Evolutionary conservation across 1,140 invertebrate species (phyloP).

Genomic region (Formica exsecta): DNA sequence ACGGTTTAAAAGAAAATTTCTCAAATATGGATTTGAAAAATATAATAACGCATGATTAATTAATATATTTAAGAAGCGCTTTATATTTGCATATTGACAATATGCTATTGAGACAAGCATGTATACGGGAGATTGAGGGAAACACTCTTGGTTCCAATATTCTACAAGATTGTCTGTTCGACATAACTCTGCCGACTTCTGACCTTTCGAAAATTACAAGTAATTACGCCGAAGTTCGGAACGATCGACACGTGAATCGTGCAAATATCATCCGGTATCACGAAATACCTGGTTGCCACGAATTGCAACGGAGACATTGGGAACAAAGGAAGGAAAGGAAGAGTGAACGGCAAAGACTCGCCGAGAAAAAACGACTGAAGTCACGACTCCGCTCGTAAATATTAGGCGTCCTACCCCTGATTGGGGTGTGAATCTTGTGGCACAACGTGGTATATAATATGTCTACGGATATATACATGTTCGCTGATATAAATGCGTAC

Average conservation of each 20-base stretch:
- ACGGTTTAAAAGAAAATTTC: too few relatives aligned
- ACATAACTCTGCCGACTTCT: constrained; percentile 3
- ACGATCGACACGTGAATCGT: constrained; percentile 74
- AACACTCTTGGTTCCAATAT: constrained; percentile 16
- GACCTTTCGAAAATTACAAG: constrained; percentile 64
- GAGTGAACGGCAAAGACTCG: constrained; percentile 49
- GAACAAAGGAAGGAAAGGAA: constrained; percentile 4
- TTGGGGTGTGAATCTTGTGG: constrained; percentile 75
- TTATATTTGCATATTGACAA: constrained; percentile 24
- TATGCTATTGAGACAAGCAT: not conserved
- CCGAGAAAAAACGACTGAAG: constrained; percentile 70
- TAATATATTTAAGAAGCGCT: not conserved
- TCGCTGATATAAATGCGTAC: constrained; percentile 4
- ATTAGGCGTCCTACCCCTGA: constrained; percentile 74
- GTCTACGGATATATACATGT: constrained; percentile 53
- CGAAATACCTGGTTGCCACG: constrained; percentile 67
- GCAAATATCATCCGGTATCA: constrained; percentile 63
- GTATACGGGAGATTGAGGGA: not conserved
- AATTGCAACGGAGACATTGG: constrained; percentile 54
- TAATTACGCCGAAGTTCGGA: constrained; percentile 50
- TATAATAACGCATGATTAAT: not conserved
- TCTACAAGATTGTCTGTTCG: constrained; percentile 33
- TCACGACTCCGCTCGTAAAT: constrained; percentile 74
- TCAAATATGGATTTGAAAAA: too few relatives aligned
- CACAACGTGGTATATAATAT: not conserved